Conservation (phyloP, 2,797 vertebrate genomes). For the Cryptoprocta ferox region DNA sequence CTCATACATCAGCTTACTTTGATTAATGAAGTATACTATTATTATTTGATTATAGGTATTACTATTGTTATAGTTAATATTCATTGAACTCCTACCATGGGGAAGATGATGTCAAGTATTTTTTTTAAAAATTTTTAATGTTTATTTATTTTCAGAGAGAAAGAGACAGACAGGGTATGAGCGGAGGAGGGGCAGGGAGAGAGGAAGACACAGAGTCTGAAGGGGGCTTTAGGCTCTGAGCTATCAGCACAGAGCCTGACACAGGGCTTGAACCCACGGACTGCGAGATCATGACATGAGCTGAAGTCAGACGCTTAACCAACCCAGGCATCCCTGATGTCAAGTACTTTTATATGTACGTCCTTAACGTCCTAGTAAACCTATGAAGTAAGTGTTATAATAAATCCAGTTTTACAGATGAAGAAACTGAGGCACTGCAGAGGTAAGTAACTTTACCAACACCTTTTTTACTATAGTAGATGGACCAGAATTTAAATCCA, state of each 20-base stretch:
- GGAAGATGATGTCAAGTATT: not conserved
- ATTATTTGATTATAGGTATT: not conserved
- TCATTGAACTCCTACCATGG: not conserved
- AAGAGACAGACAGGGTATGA: not conserved
- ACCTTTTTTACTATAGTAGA: not conserved
- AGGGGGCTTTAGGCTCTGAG: no score
- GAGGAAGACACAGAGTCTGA: no score
- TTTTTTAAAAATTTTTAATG: not conserved
- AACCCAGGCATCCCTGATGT: not conserved
- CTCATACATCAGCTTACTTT: not conserved
- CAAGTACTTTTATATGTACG: not conserved
- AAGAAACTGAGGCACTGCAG: not conserved
- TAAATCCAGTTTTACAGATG: not conserved
- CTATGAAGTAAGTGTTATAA: not conserved
- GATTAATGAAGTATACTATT: not conserved
- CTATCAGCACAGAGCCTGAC: no score
- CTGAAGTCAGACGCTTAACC: not conserved
- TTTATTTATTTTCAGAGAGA: not conserved
- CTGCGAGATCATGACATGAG: not conserved
- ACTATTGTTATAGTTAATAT: not conserved
- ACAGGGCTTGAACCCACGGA: no score
- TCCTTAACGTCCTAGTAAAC: not conserved
- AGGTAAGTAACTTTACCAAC: not conserved
- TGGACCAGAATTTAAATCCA: not conserved
- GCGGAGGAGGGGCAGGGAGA: no score